Evolutionary conservation across 2,888 invertebrate species (phyloP).

Genomic region (Octonoba sinensis): DNA sequence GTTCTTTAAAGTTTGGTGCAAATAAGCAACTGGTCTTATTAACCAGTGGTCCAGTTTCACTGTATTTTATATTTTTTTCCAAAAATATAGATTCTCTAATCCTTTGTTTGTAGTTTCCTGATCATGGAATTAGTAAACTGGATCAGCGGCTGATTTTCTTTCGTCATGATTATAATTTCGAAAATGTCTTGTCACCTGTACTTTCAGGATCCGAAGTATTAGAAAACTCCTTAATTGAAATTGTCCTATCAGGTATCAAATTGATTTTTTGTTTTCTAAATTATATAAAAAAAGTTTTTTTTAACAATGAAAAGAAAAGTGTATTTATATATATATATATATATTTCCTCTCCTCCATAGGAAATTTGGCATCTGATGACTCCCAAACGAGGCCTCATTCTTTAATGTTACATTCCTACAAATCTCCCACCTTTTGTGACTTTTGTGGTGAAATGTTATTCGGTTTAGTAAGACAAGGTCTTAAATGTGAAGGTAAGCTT

Average conservation of each 20-base stretch:
- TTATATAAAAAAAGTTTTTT: neutral
- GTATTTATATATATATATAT: no score
- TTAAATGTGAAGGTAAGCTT: conserved; percentile 91
- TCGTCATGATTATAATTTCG: conserved; percentile 93
- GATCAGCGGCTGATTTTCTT: conserved; percentile 94
- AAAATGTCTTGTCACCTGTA: conserved; percentile 83
- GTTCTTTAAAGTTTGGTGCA: no score
- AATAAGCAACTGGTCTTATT: no score
- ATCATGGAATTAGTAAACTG: conserved; percentile 90
- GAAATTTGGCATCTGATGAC: conserved; percentile 74
- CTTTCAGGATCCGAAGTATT: conserved; percentile 82
- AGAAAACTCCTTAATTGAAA: conserved; percentile 95
- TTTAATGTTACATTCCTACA: conserved; percentile 96
- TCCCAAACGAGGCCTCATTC: conserved; percentile 84
- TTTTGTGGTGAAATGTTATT: conserved; percentile 99
- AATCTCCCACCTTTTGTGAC: conserved; percentile 99
- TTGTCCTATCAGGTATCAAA: conserved; percentile 90
- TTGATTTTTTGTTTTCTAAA: neutral
- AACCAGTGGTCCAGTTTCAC: no score
- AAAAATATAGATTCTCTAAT: no score
- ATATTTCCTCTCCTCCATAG: conserved; percentile 68
- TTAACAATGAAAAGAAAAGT: neutral
- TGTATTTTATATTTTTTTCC: no score
- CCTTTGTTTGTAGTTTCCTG: conserved; percentile 80
- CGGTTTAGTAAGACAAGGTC: conserved; percentile 96